Base-by-base conservation (phyloP, 1,140 invertebrate genomes). In the Adelges cooleyi region DNA sequence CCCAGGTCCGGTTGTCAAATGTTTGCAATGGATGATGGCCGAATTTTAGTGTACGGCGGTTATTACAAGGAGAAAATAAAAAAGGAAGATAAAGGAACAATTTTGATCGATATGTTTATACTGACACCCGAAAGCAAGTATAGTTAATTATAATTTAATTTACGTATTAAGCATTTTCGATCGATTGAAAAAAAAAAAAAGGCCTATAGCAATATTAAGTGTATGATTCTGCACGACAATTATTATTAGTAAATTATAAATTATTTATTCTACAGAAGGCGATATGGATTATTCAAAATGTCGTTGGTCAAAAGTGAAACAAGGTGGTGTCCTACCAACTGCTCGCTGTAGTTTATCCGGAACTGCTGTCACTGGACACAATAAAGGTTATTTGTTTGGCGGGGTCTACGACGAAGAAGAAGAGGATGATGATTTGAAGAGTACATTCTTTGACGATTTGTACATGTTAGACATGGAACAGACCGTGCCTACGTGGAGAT, bases 391-490 rank as follows among this genome's bases (percentile, higher is more conserved):
- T 62, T 76, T 86, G 10, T 89, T 88, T 79, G 86, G 89, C 38
- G 89, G 89, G 6, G 89, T 92, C 25, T 82, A 84, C 80, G 82
- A 79, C 70, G 80, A 87, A 53, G 84, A 91, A 71, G 85, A 89
- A 67, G 82, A 86, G 62, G 87, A 90, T 66, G 91, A 95, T 74
- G 81, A 86, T 67, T 73, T 95, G 0, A 75, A 79, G 38, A 86
- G 90, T 2, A 82, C 80, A 48, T 93, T 95, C 77, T 90, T 82
- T 67, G 90, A 94, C 73, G 89, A 94, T 66, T 73, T 95, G 8
- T 80, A 85, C 66, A 77, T 80, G 8, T 73, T 96, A 2, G 91
- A 95, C 71, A 71, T 92, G 52, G 84, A 86, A 36, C 84, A 84
- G 66, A 80, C n/a, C 29, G 46, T 11, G 29, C 56, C 81, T 36